Evolutionary conservation across 2,888 invertebrate species (phyloP).

Genomic region (Polydesmus complanatus): DNA sequence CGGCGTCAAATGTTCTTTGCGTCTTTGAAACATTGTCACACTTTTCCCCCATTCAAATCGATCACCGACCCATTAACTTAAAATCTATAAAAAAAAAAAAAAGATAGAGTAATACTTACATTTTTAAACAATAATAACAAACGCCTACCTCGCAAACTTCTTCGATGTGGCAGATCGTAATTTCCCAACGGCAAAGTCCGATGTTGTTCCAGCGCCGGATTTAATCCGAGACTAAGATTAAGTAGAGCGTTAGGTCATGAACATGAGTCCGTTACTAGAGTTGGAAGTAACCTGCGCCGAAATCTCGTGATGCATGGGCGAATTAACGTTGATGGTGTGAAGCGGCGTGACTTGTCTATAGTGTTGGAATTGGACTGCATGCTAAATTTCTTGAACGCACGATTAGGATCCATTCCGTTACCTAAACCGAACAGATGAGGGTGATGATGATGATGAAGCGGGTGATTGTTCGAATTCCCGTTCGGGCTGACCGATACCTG

Average conservation of each 20-base stretch:
- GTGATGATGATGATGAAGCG: background rate
- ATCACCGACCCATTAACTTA: background rate
- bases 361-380: background rate
- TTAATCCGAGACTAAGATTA: conserved; percentile 33
- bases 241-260: conserved; percentile 30
- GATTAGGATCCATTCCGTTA: background rate
- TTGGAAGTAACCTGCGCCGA: background rate
- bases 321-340: conserved; percentile 1
- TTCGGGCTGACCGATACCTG: background rate
- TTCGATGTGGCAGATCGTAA: conserved; percentile 28
- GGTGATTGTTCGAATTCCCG: background rate
- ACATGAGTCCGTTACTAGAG: background rate
- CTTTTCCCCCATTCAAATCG: background rate
- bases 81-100: background rate
- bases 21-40: background rate
- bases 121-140: background rate
- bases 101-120: background rate
- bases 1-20: background rate
- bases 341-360: background rate
- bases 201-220: conserved; percentile 23
- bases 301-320: background rate
- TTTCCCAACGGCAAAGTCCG: conserved; percentile 28
- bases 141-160: conserved; percentile 26
- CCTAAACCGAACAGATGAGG: background rate
- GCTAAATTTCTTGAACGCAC: background rate